Evolutionary conservation across 1,140 invertebrate genomes (phyloP).

Genomic region (Drosophila athabasca): DNA sequence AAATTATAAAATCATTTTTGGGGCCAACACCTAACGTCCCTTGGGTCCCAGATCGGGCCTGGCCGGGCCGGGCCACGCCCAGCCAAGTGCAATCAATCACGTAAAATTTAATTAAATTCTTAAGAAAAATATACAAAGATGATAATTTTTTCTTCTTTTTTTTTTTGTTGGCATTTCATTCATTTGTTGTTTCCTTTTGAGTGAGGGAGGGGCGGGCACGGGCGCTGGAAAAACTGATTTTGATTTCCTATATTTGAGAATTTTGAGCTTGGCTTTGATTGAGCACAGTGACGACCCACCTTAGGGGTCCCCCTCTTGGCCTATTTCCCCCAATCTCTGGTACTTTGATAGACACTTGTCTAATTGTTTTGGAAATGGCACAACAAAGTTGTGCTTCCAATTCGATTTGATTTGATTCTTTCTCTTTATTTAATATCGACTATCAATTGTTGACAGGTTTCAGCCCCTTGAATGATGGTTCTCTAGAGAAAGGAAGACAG

Average conservation of each 20-base stretch:
- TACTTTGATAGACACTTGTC: conserved; percentile 29
- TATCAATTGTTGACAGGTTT: conserved; percentile 60
- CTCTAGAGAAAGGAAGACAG: no score
- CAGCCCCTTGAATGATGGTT: conserved; percentile 1
- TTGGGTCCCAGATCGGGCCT: background rate
- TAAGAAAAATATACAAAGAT: conserved; percentile 52
- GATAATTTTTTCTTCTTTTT: conserved; percentile 29
- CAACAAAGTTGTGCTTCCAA: conserved; percentile 47
- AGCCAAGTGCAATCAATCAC: conserved; percentile 75
- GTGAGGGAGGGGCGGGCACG: no score
- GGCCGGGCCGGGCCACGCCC: conserved; percentile 5
- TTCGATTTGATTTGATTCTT: conserved; percentile 23
- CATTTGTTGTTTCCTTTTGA: background rate
- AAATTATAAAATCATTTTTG: conserved; percentile 65
- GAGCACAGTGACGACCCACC: background rate
- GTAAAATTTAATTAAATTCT: conserved; percentile 75
- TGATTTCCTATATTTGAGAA: conserved; percentile 2
- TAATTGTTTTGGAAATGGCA: conserved; percentile 53
- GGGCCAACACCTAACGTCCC: conserved; percentile 29
- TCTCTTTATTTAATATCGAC: conserved; percentile 49
- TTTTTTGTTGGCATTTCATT: background rate
- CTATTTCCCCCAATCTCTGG: no score
- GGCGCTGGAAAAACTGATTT: conserved; percentile 11
- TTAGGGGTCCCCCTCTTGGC: background rate
- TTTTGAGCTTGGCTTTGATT: conserved; percentile 15